Evolutionary conservation across 2,888 invertebrate species (phyloP), one percentile per base, ranked within the genome.

Genomic region (Halocaridina rubra): DNA sequence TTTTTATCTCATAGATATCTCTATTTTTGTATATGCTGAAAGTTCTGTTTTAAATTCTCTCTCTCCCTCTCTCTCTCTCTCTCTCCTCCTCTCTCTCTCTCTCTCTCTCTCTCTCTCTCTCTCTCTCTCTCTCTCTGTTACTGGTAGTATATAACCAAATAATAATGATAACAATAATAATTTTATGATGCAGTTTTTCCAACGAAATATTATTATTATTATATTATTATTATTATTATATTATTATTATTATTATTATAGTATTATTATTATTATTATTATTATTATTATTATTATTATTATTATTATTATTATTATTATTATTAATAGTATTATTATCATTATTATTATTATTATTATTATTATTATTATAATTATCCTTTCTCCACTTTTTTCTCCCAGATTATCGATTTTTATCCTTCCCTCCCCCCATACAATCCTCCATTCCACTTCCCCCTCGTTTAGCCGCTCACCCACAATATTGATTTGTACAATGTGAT

Each of bases 341-440:
- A 29, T n/a, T 29, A 24, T 27, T 27, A 8, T 27, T 69, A 69
- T n/a, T 22, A 69, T n/a, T 69, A 69, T 13, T 2, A 27, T 7
- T 69, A 29, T 22, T 69, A 69, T 22, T 29, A 69, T 27, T 27
- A 29, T 27, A n/a, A n/a, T n/a, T n/a, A n/a, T n/a, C n/a, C n/a
- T n/a, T n/a, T n/a, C n/a, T n/a, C n/a, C n/a, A n/a, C 16, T 30
- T 53, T 57, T 57, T 57, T 57, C 75, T 57, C 75, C 57, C 75
- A 16, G 57, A 29, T 19, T 27, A 22, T 75, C 75, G 46, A 24
- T 75, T 27, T 61, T 30, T 78, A 30, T 78, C 64, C 64, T 24
- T 61, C 30, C 22, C 19, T 32, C 19, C 19, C 71, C 29, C 72
- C 32, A 16, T 32, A 24, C 53, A 7, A n/a, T 5, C 16, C n/a